Conservation (phyloP, 2,888 invertebrate species). For the Epirrhoe tristata region DNA sequence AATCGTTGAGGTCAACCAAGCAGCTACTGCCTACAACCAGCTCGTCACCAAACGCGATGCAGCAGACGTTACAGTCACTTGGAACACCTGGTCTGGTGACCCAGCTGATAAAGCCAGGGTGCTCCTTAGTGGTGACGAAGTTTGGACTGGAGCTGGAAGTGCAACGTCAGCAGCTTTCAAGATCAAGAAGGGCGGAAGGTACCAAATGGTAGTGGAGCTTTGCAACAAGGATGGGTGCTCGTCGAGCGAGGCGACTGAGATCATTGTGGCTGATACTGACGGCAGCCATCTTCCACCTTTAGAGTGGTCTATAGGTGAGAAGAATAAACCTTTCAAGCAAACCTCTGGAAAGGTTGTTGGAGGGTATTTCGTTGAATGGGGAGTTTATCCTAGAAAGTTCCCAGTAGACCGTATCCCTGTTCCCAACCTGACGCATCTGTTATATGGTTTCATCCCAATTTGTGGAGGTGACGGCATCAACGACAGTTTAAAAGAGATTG, state of each 20-base stretch:
- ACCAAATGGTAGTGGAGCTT: slow-evolving; percentile 75
- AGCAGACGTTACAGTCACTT: slow-evolving; percentile 77
- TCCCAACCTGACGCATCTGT: slow-evolving; percentile 76
- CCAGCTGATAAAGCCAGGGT: slow-evolving; percentile 70
- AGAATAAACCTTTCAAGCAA: slow-evolving; percentile 78
- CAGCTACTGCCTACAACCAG: slow-evolving; percentile 81
- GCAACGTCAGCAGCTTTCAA: slow-evolving; percentile 75
- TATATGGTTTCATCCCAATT: slow-evolving; percentile 81
- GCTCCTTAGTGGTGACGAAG: slow-evolving; percentile 68
- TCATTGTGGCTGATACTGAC: slow-evolving; percentile 79
- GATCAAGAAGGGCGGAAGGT: slow-evolving; percentile 78
- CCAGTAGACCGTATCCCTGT: slow-evolving; percentile 76
- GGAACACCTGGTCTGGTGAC: slow-evolving; percentile 81
- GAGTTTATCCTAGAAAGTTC: slow-evolving; percentile 79
- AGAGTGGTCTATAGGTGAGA: slow-evolving; percentile 71
- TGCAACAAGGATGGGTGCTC: slow-evolving; percentile 78
- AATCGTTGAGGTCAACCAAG: slow-evolving; percentile 80
- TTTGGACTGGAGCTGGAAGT: slow-evolving; percentile 70
- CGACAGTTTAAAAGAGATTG: slow-evolving; percentile 81
- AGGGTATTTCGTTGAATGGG: slow-evolving; percentile 82
- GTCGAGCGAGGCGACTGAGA: slow-evolving; percentile 72
- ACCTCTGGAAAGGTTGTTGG: slow-evolving; percentile 80
- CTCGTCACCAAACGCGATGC: slow-evolving; percentile 72
- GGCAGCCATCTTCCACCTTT: slow-evolving; percentile 80
- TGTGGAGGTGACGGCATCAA: slow-evolving; percentile 82